phyloP scores from a whole-genome alignment of 2,888 invertebrate genomes.

The Marasmarcha lunaedactyla region DNA sequence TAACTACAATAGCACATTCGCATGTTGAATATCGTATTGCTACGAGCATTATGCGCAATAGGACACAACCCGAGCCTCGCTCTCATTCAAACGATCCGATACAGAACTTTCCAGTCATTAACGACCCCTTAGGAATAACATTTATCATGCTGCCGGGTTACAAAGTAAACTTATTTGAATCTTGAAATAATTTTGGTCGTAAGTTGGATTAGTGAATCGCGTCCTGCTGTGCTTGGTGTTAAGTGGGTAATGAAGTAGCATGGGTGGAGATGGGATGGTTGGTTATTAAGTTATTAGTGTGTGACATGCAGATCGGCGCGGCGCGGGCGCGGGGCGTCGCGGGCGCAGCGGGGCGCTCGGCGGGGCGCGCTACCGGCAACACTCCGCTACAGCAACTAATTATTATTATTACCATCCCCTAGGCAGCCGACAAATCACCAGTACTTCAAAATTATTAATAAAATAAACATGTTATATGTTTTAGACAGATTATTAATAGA shows the following conservation, averaged over 20 bases:
- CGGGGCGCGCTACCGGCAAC: conserved; percentile 43
- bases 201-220: too few species aligned
- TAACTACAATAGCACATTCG: background rate
- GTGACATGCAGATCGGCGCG: conserved; percentile 28
- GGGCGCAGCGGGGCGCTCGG: conserved; percentile 49
- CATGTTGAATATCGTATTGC: background rate
- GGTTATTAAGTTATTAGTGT: conserved; percentile 66
- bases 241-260: background rate
- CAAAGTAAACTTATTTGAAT: conserved; percentile 5
- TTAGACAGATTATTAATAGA: too few species aligned
- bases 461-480: too few species aligned
- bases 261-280: conserved; percentile 43
- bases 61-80: conserved; percentile 2
- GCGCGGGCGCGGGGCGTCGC: conserved; percentile 27
- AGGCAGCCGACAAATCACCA: conserved; percentile 12
- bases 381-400: conserved; percentile 30
- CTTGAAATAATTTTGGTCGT: background rate
- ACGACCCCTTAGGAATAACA: conserved; percentile 48
- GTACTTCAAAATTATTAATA: background rate
- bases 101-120: conserved; percentile 54
- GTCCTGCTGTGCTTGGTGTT: background rate
- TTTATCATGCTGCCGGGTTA: conserved; percentile 45
- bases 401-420: conserved; percentile 38
- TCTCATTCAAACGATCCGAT: conserved; percentile 15
- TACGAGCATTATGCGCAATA: background rate